Evolutionary conservation across 2,888 invertebrate species (phyloP).

Genomic region (Lysandra bellargus): DNA sequence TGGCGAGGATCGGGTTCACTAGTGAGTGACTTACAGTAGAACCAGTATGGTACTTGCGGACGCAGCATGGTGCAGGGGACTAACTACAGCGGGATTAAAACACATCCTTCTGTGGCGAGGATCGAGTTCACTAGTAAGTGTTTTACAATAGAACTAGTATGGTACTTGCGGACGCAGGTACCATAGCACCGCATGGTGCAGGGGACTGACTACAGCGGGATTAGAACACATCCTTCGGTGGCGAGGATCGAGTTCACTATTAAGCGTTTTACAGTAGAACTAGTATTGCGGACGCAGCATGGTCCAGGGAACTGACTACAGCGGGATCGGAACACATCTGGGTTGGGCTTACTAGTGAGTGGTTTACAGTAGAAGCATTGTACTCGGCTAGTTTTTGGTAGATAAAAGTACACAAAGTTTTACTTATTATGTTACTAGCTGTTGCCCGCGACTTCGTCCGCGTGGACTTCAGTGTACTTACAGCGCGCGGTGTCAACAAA

Average conservation of each 20-base stretch:
- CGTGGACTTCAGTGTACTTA: too few relatives aligned
- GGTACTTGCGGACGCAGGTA: conserved; percentile 72
- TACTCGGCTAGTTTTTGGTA: too few relatives aligned
- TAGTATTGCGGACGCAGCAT: too few relatives aligned
- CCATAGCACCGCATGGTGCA: conserved; percentile 75
- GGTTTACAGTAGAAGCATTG: too few relatives aligned
- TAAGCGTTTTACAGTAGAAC: too few relatives aligned
- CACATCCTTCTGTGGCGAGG: conserved; percentile 88
- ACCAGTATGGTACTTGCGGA: conserved; percentile 60
- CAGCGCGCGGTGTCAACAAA: too few relatives aligned
- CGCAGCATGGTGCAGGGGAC: conserved; percentile 84
- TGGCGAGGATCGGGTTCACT: conserved; percentile 87
- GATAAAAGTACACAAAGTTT: too few relatives aligned
- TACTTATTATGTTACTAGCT: too few relatives aligned
- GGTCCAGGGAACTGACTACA: too few relatives aligned
- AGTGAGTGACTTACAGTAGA: conserved; percentile 72
- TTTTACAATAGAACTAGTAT: too few relatives aligned
- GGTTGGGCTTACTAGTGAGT: conserved; percentile 72
- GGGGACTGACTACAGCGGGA: conserved; percentile 82
- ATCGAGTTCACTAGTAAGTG: conserved; percentile 87
- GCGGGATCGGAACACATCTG: too few relatives aligned
- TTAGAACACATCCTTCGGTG: conserved; percentile 89
- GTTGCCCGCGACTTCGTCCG: too few relatives aligned
- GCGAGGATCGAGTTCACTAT: conserved; percentile 86
- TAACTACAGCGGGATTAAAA: conserved; percentile 84